Conservation (phyloP, 37 sponge, comb jelly and placozoan genomes). For the Spongilla lacustris region DNA sequence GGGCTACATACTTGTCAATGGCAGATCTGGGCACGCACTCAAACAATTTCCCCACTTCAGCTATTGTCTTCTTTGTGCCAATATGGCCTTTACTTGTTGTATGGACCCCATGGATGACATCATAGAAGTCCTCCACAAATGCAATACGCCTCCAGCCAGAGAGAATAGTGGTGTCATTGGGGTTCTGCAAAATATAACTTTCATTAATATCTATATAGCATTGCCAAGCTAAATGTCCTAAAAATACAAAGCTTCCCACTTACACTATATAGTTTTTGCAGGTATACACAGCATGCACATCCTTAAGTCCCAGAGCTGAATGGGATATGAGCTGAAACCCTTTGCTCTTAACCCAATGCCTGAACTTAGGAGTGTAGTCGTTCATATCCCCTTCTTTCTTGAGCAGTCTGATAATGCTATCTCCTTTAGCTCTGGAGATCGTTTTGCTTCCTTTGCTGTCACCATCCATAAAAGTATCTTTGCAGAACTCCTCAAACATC, state of each 20-base stretch:
- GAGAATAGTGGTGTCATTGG: slow-evolving; percentile 10
- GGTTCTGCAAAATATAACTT: too few relatives aligned
- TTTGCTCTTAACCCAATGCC: slow-evolving; percentile 28
- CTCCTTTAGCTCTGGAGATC: neutral
- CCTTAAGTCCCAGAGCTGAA: slow-evolving; percentile 10
- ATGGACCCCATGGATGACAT: slow-evolving; percentile 2
- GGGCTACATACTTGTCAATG: slow-evolving; percentile 16
- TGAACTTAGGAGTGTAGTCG: slow-evolving; percentile 14
- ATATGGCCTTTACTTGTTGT: slow-evolving; percentile 6
- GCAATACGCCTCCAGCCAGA: slow-evolving; percentile 23
- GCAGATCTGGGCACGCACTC: slow-evolving; percentile 38
- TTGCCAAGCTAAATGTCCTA: too few relatives aligned
- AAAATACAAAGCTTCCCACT: slow-evolving; percentile 1
- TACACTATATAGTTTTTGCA: slow-evolving; percentile 25
- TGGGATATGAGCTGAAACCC: slow-evolving; percentile 11
- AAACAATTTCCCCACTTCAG: slow-evolving; percentile 21
- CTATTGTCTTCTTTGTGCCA: slow-evolving; percentile 15
- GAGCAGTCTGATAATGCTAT: neutral
- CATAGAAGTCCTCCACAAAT: slow-evolving; percentile 30
- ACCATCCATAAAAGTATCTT: too few relatives aligned
- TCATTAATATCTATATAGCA: neutral
- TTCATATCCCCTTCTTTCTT: neutral
- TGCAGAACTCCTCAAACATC: too few relatives aligned
- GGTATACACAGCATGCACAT: slow-evolving; percentile 38
- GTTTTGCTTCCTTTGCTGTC: too few relatives aligned